Evolutionary conservation across 2,888 invertebrate genomes (phyloP), one percentile per base, ranked within the genome.

Genomic region (Periphyllus acericola): DNA sequence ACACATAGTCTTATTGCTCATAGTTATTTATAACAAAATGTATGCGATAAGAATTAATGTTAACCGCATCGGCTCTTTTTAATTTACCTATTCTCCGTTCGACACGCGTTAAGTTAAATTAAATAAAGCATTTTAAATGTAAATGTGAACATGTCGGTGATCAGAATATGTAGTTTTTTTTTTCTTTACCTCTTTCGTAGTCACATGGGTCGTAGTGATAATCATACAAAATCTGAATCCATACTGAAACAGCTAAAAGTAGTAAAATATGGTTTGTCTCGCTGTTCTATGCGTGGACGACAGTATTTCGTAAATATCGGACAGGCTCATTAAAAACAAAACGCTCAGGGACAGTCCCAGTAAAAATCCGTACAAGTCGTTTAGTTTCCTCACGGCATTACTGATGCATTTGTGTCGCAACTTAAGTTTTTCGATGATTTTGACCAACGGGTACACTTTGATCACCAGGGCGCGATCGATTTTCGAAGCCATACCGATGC

Each of bases 141-240:
- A n/a, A n/a, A n/a, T n/a, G n/a, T n/a, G n/a, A n/a, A n/a, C n/a
- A n/a, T n/a, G n/a, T n/a, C n/a, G n/a, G n/a, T n/a, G n/a, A n/a
- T n/a, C n/a, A n/a, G n/a, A n/a, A n/a, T n/a, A n/a, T n/a, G n/a
- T n/a, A n/a, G n/a, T n/a, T n/a, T n/a, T n/a, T n/a, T n/a, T n/a
- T n/a, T n/a, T 3, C 8, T 11, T 21, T 76, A 87, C 87, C 81
- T 87, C 72, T 32, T 74, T 72, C 17, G 60, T 74, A 19, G 87
- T 87, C 25, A 5, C 0, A 14, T 87, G 74, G 1, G 74, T 19
- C 32, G n/a, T 75, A n/a, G 74, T 14, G 1, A 68, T n/a, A 8
- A 87, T 87, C 40, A 14, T 21, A 46, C 36, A 74, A 87, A 81
- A 87, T 46, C 87, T 40, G 21, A 87, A 87, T 17, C 29, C 4